Evolutionary conservation across 2,888 invertebrate species (phyloP).

Genomic region (Platynereis dumerilii): DNA sequence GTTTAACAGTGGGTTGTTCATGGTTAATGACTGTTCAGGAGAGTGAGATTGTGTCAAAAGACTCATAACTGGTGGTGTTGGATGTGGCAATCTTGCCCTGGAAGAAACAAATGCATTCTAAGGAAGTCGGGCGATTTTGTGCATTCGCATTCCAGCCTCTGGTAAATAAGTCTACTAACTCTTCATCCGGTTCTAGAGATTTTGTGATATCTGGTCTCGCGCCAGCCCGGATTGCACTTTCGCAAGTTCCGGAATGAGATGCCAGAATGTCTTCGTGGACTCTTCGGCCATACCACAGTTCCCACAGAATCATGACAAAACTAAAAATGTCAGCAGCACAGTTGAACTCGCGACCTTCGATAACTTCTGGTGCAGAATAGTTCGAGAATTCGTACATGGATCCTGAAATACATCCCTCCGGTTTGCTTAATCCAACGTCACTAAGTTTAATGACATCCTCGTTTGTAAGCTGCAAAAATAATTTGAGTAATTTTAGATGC

Average conservation of each 20-base stretch:
- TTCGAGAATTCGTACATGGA: slow-evolving; percentile 48
- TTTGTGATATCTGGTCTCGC: slow-evolving; percentile 45
- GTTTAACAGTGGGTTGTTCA: too few species aligned
- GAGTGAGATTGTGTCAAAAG: too few species aligned
- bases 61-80: too few species aligned
- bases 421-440: slow-evolving; percentile 53
- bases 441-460: slow-evolving; percentile 46
- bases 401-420: slow-evolving; percentile 45
- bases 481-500: background rate
- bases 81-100: too few species aligned
- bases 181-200: slow-evolving; percentile 36
- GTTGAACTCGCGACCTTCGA: slow-evolving; percentile 46
- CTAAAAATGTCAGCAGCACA: slow-evolving; percentile 50
- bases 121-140: slow-evolving; percentile 31
- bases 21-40: too few species aligned
- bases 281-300: slow-evolving; percentile 39
- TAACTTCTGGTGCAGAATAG: slow-evolving; percentile 52
- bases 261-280: slow-evolving; percentile 41
- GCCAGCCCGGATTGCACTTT: slow-evolving; percentile 42
- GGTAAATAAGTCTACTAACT: slow-evolving; percentile 40
- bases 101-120: slow-evolving; percentile 2
- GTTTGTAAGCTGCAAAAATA: slow-evolving; percentile 36
- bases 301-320: slow-evolving; percentile 42
- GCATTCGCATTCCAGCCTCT: slow-evolving; percentile 43
- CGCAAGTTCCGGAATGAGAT: slow-evolving; percentile 29